Evolutionary conservation across 2,888 invertebrate genomes (phyloP).

Genomic region (Hanleya hanleyi): DNA sequence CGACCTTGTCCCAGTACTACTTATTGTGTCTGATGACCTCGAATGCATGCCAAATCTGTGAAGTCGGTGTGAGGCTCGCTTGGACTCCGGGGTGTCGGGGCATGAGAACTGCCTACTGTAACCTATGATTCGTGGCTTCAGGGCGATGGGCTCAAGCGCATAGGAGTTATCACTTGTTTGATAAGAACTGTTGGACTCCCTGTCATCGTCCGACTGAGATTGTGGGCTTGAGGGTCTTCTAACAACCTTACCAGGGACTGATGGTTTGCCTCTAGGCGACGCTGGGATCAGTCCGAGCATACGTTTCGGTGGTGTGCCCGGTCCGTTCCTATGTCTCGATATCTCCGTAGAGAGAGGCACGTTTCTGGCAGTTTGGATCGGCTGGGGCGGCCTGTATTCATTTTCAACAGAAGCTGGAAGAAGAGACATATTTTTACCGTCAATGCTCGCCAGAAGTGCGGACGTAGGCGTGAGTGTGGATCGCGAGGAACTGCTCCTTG

Average conservation of each 20-base stretch:
- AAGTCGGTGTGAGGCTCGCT: background rate
- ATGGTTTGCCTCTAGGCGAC: background rate
- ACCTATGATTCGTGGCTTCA: conserved; percentile 55
- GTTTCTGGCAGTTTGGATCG: background rate
- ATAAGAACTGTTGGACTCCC: conserved; percentile 58
- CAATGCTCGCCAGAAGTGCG: conserved; percentile 60
- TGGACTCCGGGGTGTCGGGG: conserved; percentile 41
- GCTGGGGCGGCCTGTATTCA: background rate
- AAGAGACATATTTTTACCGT: conserved; percentile 64
- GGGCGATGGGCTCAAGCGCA: conserved; percentile 61
- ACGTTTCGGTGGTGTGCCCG: background rate
- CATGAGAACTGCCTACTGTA: conserved; percentile 56
- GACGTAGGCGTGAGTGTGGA: conserved; percentile 61
- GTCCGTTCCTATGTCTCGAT: conserved; percentile 7
- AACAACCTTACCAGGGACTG: background rate
- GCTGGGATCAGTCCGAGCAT: background rate
- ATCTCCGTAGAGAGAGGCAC: conserved; percentile 22
- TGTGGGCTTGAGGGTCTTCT: background rate
- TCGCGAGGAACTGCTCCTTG: conserved; percentile 54
- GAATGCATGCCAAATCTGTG: conserved; percentile 32
- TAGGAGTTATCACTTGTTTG: conserved; percentile 63
- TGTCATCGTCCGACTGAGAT: conserved; percentile 54
- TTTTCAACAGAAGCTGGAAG: conserved; percentile 42
- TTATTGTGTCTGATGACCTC: conserved; percentile 61
- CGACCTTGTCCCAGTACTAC: conserved; percentile 48